Conservation (phyloP, 2,113 vertebrate species). For the Suncus etruscus region DNA sequence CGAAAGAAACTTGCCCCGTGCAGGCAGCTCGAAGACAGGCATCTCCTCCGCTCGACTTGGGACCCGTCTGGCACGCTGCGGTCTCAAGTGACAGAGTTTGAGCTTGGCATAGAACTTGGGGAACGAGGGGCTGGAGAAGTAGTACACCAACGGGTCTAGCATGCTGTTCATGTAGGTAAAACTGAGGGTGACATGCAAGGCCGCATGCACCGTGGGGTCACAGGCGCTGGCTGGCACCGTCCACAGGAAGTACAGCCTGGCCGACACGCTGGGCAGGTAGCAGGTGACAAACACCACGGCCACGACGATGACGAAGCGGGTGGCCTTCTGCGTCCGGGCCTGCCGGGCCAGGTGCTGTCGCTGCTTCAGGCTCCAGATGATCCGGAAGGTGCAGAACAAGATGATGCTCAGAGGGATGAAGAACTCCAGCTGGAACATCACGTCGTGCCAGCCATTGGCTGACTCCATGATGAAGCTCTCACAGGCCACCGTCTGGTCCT, state of each 20-base stretch:
- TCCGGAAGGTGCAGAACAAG: slow-evolving; percentile 75
- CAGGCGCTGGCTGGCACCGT: slow-evolving; percentile 62
- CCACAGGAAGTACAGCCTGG: slow-evolving; percentile 68
- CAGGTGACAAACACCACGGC: slow-evolving; percentile 84
- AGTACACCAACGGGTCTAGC: slow-evolving; percentile 89
- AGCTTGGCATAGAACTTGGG: slow-evolving; percentile 65
- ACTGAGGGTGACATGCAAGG: slow-evolving; percentile 87
- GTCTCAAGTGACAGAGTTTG: slow-evolving; percentile 10
- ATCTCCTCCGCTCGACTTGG: background rate
- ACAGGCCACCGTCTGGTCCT: slow-evolving; percentile 63
- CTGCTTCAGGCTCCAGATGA: slow-evolving; percentile 71
- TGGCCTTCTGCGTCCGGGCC: slow-evolving; percentile 59
- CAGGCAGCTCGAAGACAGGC: background rate
- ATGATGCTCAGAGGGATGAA: slow-evolving; percentile 80
- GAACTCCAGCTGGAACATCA: slow-evolving; percentile 84
- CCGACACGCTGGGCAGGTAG: slow-evolving; percentile 87
- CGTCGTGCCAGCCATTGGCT: slow-evolving; percentile 75
- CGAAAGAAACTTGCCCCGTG: background rate
- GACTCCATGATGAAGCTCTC: slow-evolving; percentile 86
- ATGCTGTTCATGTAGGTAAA: slow-evolving; percentile 90
- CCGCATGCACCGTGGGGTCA: slow-evolving; percentile 57
- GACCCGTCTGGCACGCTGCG: background rate
- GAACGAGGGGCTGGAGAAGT: slow-evolving; percentile 86
- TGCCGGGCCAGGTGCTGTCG: slow-evolving; percentile 71
- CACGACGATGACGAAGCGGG: slow-evolving; percentile 85